phyloP scores from a whole-genome alignment of 2,888 invertebrate species.

The Mongoloraphidia duomilia region DNA sequence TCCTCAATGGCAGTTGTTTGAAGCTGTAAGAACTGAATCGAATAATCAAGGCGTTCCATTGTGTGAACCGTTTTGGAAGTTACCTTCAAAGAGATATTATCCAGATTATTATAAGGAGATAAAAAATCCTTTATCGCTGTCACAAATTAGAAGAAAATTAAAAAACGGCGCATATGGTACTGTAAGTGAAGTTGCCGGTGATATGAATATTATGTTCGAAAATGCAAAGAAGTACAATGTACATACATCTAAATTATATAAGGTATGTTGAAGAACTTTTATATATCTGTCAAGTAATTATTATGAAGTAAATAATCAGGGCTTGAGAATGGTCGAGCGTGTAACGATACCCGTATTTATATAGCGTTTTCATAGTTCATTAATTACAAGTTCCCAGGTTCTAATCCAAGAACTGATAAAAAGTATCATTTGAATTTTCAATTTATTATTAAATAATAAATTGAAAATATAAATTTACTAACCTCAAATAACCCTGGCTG shows the following conservation, averaged over 20 bases:
- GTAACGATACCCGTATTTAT: no score
- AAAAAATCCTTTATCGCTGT: constrained; percentile 85
- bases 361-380: no score
- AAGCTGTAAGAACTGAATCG: constrained; percentile 56
- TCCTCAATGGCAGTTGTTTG: constrained; percentile 83
- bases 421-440: no score
- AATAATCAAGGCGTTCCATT: constrained; percentile 57
- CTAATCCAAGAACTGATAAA: background rate
- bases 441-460: no score
- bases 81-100: constrained; percentile 82
- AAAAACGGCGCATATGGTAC: constrained; percentile 69
- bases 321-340: no score
- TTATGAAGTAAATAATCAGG: no score
- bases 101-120: constrained; percentile 97
- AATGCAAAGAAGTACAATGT: constrained; percentile 88
- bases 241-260: constrained; percentile 65
- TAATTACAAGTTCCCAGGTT: no score
- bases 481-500: no score
- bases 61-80: constrained; percentile 83
- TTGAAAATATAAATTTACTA: no score
- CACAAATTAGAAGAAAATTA: constrained; percentile 79
- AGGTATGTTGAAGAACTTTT: constrained; percentile 33
- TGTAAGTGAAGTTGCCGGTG: constrained; percentile 78
- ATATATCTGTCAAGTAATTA: background rate
- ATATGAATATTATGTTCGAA: constrained; percentile 92